Percentiles rank a stretch among this genome's conserved stretches.
phyloP scores from a whole-genome alignment of 2,797 vertebrate species.

The Cheirogaleus major region DNA sequence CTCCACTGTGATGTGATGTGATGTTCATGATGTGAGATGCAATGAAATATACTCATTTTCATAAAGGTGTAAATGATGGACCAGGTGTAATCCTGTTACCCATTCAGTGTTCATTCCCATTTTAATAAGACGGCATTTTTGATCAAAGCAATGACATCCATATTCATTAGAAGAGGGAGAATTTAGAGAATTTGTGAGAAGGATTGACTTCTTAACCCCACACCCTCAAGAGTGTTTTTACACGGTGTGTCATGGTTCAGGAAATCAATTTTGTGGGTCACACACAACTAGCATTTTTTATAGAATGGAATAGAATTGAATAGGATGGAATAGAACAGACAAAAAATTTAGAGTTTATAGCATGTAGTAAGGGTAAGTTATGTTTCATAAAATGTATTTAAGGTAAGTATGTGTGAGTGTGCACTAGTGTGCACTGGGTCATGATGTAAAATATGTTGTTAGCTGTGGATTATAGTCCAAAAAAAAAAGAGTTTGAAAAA shows the following conservation, averaged over 20 bases:
- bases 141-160: not conserved
- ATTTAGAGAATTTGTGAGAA: not conserved
- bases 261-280: not conserved
- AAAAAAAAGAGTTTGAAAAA: not conserved
- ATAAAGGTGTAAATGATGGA: not conserved
- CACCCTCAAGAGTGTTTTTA: not conserved
- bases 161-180: not conserved
- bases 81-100: not conserved
- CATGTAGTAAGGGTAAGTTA: not conserved
- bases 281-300: not conserved
- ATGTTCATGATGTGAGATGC: not conserved
- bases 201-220: not conserved
- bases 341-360: not conserved
- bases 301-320: not conserved
- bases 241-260: not conserved
- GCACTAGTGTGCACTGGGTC: not conserved
- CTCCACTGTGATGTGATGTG: not conserved
- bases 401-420: not conserved
- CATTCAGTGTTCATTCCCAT: not conserved
- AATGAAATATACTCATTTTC: not conserved
- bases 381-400: not conserved
- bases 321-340: not conserved
- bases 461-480: not conserved
- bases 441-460: not conserved
- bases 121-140: constrained; percentile 21